Percentiles rank a stretch among this genome's conserved stretches.
Evolutionary conservation across 2,888 invertebrate genomes (phyloP).

Genomic region (Amphipyra tragopoginis): DNA sequence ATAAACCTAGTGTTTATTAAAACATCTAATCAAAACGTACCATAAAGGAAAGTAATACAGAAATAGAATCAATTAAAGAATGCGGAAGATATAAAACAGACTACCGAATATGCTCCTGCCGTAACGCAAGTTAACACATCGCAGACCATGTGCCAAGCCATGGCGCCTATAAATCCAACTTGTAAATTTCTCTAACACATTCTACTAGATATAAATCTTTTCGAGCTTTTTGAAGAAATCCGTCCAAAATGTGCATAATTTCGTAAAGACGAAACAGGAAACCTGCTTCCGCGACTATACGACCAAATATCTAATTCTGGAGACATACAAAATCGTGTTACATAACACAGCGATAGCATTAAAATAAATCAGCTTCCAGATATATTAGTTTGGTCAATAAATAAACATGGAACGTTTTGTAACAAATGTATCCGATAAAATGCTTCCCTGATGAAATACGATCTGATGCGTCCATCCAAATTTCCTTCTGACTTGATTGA

Average conservation of each 20-base stretch:
- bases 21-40: conserved; percentile 67
- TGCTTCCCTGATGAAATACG: conserved; percentile 69
- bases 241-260: conserved; percentile 54
- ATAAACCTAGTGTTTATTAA: conserved; percentile 67
- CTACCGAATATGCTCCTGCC: conserved; percentile 56
- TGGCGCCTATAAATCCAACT: conserved; percentile 55
- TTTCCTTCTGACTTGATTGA: conserved; percentile 71
- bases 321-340: conserved; percentile 53
- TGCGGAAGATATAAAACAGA: conserved; percentile 84
- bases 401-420: conserved; percentile 56
- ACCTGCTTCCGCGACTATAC: conserved; percentile 66
- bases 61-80: conserved; percentile 81
- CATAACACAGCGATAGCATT: conserved; percentile 49
- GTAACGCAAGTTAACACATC: conserved; percentile 65
- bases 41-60: conserved; percentile 74
- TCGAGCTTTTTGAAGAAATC: conserved; percentile 54
- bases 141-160: conserved; percentile 54
- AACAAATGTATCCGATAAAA: conserved; percentile 66
- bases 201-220: conserved; percentile 57
- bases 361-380: conserved; percentile 58
- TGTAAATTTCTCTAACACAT: conserved; percentile 31
- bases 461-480: conserved; percentile 65
- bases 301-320: conserved; percentile 60
- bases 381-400: conserved; percentile 56
- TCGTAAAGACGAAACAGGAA: conserved; percentile 63